Percentiles rank a stretch among this genome's conserved stretches.
Conservation (phyloP, 2,113 vertebrate genomes). For the Hydropotes inermis region DNA sequence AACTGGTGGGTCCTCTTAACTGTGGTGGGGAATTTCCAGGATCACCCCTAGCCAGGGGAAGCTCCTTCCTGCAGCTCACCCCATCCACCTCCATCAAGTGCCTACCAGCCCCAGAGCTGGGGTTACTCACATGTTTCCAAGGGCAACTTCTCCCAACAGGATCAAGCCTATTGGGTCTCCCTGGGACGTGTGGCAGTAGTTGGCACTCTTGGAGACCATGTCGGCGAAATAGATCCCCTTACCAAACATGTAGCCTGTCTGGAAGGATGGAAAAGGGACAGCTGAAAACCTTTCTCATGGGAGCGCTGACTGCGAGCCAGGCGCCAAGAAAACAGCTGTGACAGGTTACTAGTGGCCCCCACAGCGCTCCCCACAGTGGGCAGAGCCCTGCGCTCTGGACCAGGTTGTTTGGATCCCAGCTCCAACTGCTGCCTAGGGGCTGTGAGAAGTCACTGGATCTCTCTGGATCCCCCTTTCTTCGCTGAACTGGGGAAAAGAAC, state of each 20-base stretch:
- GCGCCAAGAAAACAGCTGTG: not conserved
- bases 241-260: constrained; percentile 99
- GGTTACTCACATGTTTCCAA: constrained; percentile 95
- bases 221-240: constrained; percentile 99
- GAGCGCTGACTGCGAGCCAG: accelerated
- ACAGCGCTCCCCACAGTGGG: not conserved
- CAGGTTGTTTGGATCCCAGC: too few relatives aligned
- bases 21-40: not conserved
- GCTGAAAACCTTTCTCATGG: not conserved
- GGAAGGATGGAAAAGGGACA: constrained; percentile 8
- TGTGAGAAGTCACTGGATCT: not conserved
- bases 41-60: not conserved
- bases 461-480: not conserved
- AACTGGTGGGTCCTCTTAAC: not conserved
- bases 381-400: accelerated
- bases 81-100: too few relatives aligned
- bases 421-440: not conserved
- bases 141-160: constrained; percentile 95
- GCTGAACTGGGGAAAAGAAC: not conserved
- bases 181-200: constrained; percentile 98
- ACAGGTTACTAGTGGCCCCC: not conserved
- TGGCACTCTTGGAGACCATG: constrained; percentile 99
- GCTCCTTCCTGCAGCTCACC: not conserved
- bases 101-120: not conserved
- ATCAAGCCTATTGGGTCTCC: constrained; percentile 92